Evolutionary conservation across 2,888 invertebrate species (phyloP), one percentile per base, ranked within the genome.

Genomic region (Thereva nobilitata): DNA sequence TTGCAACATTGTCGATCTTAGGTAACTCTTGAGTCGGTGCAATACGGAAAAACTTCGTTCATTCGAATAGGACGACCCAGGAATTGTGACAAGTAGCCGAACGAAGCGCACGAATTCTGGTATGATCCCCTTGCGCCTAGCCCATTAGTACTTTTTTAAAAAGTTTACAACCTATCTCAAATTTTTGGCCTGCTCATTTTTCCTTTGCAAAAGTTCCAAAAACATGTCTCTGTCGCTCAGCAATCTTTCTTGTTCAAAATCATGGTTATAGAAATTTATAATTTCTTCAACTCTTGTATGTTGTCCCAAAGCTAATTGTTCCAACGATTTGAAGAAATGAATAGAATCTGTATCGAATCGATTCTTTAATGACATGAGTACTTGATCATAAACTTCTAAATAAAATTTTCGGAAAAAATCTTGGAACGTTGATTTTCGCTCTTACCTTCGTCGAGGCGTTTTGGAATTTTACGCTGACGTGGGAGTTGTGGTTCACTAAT

Each of bases 11-110:
- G n/a, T n/a, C n/a, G n/a, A n/a, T n/a, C n/a, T n/a, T n/a, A n/a
- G n/a, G n/a, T n/a, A n/a, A 47, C 5, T 4, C 23, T 50, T 8
- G 5, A 4, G 10, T 50, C 23, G 10, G 23, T 34, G 50, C 8
- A 50, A 23, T 23, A 50, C 5, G 23, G 50, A 50, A 50, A 50
- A 50, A 50, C 50, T 50, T 50, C 50, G 10, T 12, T 50, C 50
- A 50, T 50, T 50, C 4, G 12, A 50, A 10, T 34, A 12, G 3
- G 50, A 23, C 4, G 50, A 23, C 3, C 10, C 23, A 4, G 23
- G 50, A 4, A 50, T 23, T 3, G 12, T 3, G 7, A 50, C 23
- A 23, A 50, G 23, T 3, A 4, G 5, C n/a, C n/a, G n/a, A n/a
- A n/a, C n/a, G n/a, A n/a, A n/a, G n/a, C n/a, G n/a, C n/a, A n/a